Evolutionary conservation across 2,888 invertebrate species (phyloP), one percentile per base, ranked within the genome.

Genomic region (Cremastobaeus sp.): DNA sequence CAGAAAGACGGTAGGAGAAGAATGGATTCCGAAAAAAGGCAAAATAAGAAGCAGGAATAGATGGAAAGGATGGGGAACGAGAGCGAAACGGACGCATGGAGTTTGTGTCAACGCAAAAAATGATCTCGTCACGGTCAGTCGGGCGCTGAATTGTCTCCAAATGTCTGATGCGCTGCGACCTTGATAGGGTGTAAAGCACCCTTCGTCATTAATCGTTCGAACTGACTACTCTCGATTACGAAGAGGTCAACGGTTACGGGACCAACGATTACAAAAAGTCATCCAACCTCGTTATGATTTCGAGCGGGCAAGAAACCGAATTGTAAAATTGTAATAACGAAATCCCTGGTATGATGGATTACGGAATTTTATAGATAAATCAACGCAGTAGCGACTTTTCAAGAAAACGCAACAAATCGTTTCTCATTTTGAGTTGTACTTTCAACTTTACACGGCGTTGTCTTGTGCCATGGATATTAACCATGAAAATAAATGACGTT

Each of bases 131-230:
- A 75, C 57, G 74, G 64, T 50, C 62, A 68, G 62, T 66, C 71
- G 55, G 70, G 54, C 41, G 35, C 20, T 37, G 60, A 68, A 77
- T 72, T 77, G 72, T 77, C 77, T 77, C 74, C 74, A 70, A 77
- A 74, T 72, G 62, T 77, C 66, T 66, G 59, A 68, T 71, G 64
- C 55, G 34, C 66, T 60, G 55, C 62, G 71, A 54, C 65, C 69
- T 77, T 77, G 69, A 72, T 64, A 37, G 69, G 74, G 76, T 76
- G 74, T 69, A 72, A 69, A 65, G 43, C 70, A 70, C 70, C 74
- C 71, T 64, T 15, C 21, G 64, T 60, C 57, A 71, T 76, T 74
- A 71, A 74, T 74, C 71, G 70, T 59, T 37, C 47, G 39, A 66
- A 59, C 28, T 65, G 71, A 71, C 74, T 54, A 55, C 55, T 71